Conservation (phyloP, 2,113 vertebrate species). For the Brachypteracias leptosomus region DNA sequence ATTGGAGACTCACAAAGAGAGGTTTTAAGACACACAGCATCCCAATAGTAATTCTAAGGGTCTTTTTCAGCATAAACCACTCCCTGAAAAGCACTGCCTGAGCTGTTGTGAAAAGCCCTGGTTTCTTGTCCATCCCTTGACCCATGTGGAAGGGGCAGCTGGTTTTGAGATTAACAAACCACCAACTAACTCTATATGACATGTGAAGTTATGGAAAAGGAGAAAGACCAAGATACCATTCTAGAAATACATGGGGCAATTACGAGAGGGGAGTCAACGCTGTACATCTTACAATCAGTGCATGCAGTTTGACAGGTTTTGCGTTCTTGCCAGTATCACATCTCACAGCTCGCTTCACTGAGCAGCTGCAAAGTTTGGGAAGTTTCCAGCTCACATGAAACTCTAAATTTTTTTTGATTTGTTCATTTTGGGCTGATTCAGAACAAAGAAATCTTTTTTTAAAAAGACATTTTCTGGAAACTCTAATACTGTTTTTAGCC, state of each 20-base stretch:
- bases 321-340: conserved; percentile 16
- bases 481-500: background rate
- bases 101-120: background rate
- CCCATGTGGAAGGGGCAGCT: background rate
- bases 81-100: background rate
- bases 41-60: background rate
- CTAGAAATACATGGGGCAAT: background rate
- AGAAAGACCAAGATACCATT: background rate
- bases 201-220: background rate
- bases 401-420: background rate
- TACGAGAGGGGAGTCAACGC: background rate
- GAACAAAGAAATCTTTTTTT: background rate
- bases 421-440: conserved; percentile 18
- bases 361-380: conserved; percentile 59
- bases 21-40: background rate
- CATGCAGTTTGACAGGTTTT: conserved; percentile 39
- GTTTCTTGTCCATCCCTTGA: background rate
- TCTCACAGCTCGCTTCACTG: conserved; percentile 18
- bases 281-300: background rate
- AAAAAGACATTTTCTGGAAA: background rate
- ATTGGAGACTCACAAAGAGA: background rate
- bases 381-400: conserved; percentile 34
- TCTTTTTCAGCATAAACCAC: background rate
- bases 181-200: background rate
- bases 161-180: background rate